These are phyloP conservation scores for Cynaeus angustus DNA, from an alignment of 2,888 invertebrate species.

Conservation along the genomic window DNA sequence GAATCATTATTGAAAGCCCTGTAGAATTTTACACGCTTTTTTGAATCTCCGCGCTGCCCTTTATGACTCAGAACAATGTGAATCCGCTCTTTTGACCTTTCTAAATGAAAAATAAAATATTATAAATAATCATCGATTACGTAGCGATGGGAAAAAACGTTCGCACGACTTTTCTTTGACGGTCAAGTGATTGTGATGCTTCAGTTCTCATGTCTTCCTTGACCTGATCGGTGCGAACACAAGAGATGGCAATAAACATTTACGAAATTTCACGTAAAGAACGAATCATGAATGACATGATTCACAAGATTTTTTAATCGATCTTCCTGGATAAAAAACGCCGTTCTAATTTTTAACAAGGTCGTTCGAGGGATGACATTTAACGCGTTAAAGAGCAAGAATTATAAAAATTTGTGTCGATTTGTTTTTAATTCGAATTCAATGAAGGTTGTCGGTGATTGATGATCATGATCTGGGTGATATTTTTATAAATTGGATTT, in stretches of 20 bases:
- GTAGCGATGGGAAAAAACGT: slow-evolving; percentile 7
- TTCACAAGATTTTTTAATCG: neutral
- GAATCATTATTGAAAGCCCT: too few species aligned
- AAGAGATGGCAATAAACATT: neutral
- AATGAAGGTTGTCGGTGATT: too few species aligned
- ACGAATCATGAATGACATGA: slow-evolving; percentile 5
- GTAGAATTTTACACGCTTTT: too few species aligned
- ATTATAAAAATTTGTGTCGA: too few species aligned
- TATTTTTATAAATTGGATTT: too few species aligned
- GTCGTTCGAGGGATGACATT: neutral
- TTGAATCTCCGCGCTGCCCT: too few species aligned
- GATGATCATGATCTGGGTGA: too few species aligned
- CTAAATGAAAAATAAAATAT: slow-evolving; percentile 5
- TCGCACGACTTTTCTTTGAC: slow-evolving; percentile 28
- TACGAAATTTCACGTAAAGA: neutral
- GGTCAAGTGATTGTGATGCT: slow-evolving; percentile 44
- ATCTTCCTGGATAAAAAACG: neutral
- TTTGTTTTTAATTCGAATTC: too few species aligned
- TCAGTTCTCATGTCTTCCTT: slow-evolving; percentile 27
- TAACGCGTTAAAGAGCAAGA: too few species aligned
- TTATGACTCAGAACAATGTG: neutral
- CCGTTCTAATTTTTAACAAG: neutral
- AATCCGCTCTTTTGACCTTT: slow-evolving; percentile 5
- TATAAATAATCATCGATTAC: neutral
- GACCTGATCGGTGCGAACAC: slow-evolving; percentile 20